phyloP scores from a whole-genome alignment of 2,888 invertebrate genomes.

The Rutpela maculata region DNA sequence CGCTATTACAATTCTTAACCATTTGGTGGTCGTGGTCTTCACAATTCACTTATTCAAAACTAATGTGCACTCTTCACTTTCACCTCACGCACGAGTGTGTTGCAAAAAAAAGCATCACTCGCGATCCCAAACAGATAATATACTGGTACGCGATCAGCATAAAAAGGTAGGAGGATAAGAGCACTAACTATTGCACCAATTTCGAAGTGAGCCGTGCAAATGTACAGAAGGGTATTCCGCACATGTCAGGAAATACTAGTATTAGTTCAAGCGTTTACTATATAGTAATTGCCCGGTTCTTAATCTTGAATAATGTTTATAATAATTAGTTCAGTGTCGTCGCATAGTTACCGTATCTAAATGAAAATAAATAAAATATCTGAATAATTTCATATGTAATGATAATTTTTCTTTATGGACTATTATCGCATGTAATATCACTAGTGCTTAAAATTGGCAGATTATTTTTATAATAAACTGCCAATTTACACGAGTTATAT shows the following conservation, averaged over 20 bases:
- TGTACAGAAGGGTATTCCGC: conserved; percentile 2
- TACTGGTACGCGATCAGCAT: not conserved
- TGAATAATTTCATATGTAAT: too few relatives aligned
- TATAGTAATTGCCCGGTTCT: not conserved
- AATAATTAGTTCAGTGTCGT: conserved; percentile 14
- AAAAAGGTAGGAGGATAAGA: conserved; percentile 7
- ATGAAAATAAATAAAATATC: too few relatives aligned
- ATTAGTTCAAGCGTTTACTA: not conserved
- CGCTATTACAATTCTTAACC: conserved; percentile 13
- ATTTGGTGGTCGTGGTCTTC: conserved; percentile 10
- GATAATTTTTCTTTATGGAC: too few relatives aligned
- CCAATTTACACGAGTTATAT: too few relatives aligned
- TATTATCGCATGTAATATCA: too few relatives aligned
- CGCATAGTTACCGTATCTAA: too few relatives aligned
- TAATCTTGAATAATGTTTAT: conserved; percentile 14
- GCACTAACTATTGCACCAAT: not conserved
- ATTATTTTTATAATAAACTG: too few relatives aligned
- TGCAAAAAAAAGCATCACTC: conserved; percentile 1
- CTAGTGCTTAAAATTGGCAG: too few relatives aligned
- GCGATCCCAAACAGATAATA: not conserved
- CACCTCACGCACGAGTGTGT: conserved; percentile 9
- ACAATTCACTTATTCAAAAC: not conserved
- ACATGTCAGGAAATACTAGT: not conserved
- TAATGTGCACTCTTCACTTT: conserved; percentile 9
- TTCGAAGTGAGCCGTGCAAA: not conserved